Evolutionary conservation across 1,140 invertebrate species (phyloP).

Genomic region (Hylaeus anthracinus): DNA sequence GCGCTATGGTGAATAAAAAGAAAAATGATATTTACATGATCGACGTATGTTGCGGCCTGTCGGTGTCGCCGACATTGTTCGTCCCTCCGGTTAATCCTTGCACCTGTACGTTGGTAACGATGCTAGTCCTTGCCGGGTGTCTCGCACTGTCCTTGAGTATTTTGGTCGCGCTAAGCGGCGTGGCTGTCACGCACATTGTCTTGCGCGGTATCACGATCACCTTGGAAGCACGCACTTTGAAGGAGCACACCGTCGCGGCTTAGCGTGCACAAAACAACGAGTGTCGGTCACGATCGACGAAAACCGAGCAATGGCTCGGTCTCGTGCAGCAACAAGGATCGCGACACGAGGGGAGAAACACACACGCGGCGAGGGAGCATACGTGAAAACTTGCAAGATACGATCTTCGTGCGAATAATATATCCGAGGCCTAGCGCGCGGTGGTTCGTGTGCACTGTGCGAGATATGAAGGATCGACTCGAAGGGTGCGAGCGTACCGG

Average conservation of each 20-base stretch:
- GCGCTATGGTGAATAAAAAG: not conserved
- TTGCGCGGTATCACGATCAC: slow-evolving; percentile 54
- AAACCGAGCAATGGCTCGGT: not conserved
- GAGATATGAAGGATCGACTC: slow-evolving; percentile 3
- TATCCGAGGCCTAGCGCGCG: slow-evolving; percentile 39
- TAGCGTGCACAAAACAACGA: slow-evolving; percentile 41
- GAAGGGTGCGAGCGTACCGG: slow-evolving; percentile 3
- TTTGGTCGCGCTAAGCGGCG: slow-evolving; percentile 75
- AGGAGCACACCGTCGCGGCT: not conserved
- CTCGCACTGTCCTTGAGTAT: slow-evolving; percentile 75
- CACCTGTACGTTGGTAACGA: slow-evolving; percentile 68
- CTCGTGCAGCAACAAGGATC: slow-evolving; percentile 30
- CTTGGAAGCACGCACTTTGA: slow-evolving; percentile 47
- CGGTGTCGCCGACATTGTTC: slow-evolving; percentile 57
- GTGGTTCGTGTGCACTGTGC: slow-evolving; percentile 10
- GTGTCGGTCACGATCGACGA: slow-evolving; percentile 25
- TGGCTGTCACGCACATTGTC: slow-evolving; percentile 77
- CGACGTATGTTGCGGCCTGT: slow-evolving; percentile 77
- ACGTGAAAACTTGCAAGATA: slow-evolving; percentile 20
- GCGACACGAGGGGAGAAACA: not conserved
- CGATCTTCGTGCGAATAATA: slow-evolving; percentile 7
- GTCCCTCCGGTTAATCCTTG: slow-evolving; percentile 61
- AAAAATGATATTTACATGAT: slow-evolving; percentile 77
- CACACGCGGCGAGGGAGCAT: not conserved
- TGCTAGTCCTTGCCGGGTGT: slow-evolving; percentile 66